Evolutionary conservation across 2,888 invertebrate genomes (phyloP).

Genomic region (Ophion slaviceki): DNA sequence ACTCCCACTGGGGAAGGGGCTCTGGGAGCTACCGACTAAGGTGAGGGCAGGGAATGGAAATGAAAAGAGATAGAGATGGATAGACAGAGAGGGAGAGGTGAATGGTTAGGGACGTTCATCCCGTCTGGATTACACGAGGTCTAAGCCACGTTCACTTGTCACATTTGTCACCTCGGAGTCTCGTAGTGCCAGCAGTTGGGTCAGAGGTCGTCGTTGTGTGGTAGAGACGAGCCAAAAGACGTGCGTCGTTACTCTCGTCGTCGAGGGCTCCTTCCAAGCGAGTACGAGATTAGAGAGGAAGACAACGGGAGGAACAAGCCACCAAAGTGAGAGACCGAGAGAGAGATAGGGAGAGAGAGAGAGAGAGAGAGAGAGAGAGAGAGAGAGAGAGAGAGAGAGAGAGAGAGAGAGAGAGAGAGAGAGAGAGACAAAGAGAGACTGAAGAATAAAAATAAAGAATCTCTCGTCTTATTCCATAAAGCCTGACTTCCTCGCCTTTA

Average conservation of each 20-base stretch:
- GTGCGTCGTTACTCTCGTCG: conserved; percentile 54
- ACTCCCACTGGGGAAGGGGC: conserved; percentile 26
- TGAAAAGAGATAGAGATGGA: conserved; percentile 9
- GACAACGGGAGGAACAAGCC: not conserved
- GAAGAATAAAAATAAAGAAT: not conserved
- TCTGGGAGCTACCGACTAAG: conserved; percentile 24
- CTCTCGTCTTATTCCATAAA: conserved; percentile 10
- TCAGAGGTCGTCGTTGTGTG: conserved; percentile 47
- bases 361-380: not conserved
- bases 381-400: conserved; percentile 4
- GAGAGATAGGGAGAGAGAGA: too few species aligned
- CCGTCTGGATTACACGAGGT: conserved; percentile 70
- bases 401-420: too few species aligned
- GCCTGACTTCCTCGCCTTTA: conserved; percentile 23
- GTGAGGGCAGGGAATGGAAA: conserved; percentile 30
- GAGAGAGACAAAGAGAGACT: not conserved
- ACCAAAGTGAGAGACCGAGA: not conserved
- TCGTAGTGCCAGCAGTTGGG: conserved; percentile 47
- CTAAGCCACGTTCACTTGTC: conserved; percentile 73
- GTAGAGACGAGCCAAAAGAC: conserved; percentile 53
- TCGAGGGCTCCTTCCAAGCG: conserved; percentile 31
- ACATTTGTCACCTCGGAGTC: conserved; percentile 67
- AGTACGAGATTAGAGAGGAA: conserved; percentile 37
- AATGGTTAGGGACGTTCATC: conserved; percentile 64
- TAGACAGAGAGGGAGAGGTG: conserved; percentile 23